phyloP scores from a whole-genome alignment of 2,113 vertebrate genomes.

The Neolamprologus falcicula region DNA sequence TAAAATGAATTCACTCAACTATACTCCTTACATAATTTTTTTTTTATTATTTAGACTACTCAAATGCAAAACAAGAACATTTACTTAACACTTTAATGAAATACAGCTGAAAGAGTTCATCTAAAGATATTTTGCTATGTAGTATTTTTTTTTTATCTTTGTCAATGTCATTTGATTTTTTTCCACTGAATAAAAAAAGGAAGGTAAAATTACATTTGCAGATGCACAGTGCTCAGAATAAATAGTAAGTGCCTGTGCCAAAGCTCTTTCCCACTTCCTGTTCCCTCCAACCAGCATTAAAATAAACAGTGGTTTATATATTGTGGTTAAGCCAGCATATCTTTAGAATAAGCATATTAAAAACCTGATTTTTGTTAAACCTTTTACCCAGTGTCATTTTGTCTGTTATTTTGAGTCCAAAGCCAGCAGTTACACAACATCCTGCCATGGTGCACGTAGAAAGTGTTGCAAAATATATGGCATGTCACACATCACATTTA shows the following conservation, averaged over 20 bases:
- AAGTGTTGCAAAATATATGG: neutral
- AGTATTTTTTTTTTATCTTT: neutral
- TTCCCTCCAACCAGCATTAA: slow-evolving; percentile 18
- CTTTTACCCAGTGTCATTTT: neutral
- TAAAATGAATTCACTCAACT: neutral
- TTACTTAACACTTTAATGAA: neutral
- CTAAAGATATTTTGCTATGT: neutral
- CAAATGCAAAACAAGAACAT: neutral
- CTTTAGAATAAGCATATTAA: neutral
- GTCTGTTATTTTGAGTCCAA: neutral
- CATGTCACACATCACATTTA: neutral
- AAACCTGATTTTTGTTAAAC: neutral
- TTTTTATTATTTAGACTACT: neutral
- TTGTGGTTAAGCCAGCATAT: neutral
- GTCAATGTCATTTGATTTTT: slow-evolving; percentile 9
- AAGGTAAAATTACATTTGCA: slow-evolving; percentile 28
- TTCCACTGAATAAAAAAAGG: slow-evolving; percentile 8
- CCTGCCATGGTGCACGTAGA: neutral
- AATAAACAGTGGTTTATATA: neutral
- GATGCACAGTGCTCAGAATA: slow-evolving; percentile 16
- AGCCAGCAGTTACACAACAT: neutral
- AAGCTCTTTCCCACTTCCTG: neutral
- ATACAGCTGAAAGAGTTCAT: neutral
- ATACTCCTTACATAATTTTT: neutral
- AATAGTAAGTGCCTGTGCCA: slow-evolving; percentile 14